Evolutionary conservation across 2,113 vertebrate species (phyloP), one percentile per base, ranked within the genome.

Genomic region (Melanostigma gelatinosum): DNA sequence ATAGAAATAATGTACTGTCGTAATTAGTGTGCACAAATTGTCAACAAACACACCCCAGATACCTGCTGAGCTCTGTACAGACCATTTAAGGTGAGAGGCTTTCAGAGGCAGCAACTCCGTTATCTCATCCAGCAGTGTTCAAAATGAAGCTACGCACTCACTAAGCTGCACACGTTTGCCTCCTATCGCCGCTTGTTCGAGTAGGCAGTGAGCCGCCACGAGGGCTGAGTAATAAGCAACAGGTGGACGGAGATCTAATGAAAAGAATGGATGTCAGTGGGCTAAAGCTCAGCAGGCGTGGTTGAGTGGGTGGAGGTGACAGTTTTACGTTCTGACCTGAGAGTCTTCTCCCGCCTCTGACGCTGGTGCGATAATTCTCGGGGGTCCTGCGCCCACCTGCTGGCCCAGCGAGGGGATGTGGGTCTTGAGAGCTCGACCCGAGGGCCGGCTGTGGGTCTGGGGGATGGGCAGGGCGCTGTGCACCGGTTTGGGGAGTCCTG

Each of bases 401-500:
- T 85, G 88, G 32, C 73, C 79, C 70, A 42, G 24, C 0, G 72
- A 75, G 4, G 90, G 73, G 70, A 94, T 92, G 57, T 93, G 93
- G 16, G 94, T 93, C 83, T 97, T 97, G 74, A 96, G 96, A n/a
- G 96, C 34, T 0, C 89, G 94, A 79, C 95, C 93, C 7, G 90
- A 82, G 13, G 95, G 92, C 87, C 96, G 94, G 83, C 93, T 94
- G 12, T 96, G 95, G 72, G 95, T 92, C 67, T 98, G 97, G 48
- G 96, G 95, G 84, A 98, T 98, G 8, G 97, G 97, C 74, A 95
- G 94, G 66, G 98, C 97, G 50, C 96, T 99, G 95, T 97, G 97
- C 66, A 98, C 93, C 73, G 97, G 98, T 95, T 97, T 99, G 69
- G 97, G 97, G 77, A 99, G 97, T 95, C 97, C 98, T 24, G 98